Base-by-base conservation (phyloP, 2,797 vertebrate species). In the Lindbergichthys nudifrons region DNA sequence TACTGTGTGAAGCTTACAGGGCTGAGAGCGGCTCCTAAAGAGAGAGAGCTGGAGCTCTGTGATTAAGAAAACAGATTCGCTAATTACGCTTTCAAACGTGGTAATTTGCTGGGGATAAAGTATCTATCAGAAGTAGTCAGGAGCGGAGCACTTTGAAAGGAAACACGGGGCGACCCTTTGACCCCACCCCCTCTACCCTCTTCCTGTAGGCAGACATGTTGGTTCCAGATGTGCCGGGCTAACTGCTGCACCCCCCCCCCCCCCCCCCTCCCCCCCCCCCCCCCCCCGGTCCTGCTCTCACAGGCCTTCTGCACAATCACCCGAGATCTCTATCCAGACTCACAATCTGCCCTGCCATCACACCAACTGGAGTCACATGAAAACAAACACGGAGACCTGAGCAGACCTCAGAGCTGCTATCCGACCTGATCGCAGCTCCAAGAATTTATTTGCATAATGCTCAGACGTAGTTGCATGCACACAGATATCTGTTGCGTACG, bases 11-110 rank as follows among this genome's bases (percentile, higher is more conserved):
- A 70, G 66, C 83, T 82, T 1, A 39, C 57, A 21, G 80, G 42
- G 74, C 86, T 88, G 89, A 54, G 56, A 70, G 85, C 12, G 73
- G 88, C 73, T 82, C 80, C 76, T 60, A 90, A 93, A 93, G 80
- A 84, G 92, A 83, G 87, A 83, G 88, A 93, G 88, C 64, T 87
- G 94, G 96, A 93, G 84, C 94, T 93, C 95, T 85, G 91, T 96
- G 95, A 98, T 97, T 97, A 97, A 96, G 94, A 96, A 97, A 97
- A 96, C 94, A 96, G 95, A 98, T 97, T 96, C 94, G 91, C 95
- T 97, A 97, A 98, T 98, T 98, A 95, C 88, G 92, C 94, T 96
- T 96, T 96, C 94, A 96, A 97, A 97, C 93, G 94, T 94, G 92
- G 95, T 96, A 96, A 97, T 97, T 98, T 97, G 95, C 95, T 90